Evolutionary conservation across 2,113 vertebrate genomes (phyloP), one percentile per base, ranked within the genome.

Genomic region (Gobiocypris rarus): DNA sequence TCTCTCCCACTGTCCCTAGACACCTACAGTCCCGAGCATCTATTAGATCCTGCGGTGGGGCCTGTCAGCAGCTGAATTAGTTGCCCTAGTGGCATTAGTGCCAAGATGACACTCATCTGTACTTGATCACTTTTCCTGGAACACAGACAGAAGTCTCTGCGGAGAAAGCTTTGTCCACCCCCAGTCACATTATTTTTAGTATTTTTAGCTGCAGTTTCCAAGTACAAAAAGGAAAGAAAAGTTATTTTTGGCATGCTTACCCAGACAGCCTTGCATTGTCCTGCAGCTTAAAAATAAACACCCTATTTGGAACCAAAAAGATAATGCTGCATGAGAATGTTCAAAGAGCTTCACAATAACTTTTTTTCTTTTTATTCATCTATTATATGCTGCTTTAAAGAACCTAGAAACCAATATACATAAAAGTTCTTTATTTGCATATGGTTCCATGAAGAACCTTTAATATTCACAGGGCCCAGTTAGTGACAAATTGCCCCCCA

Each of bases 91-190:
- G 54, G 45, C 38, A 65, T 70, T 26, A 28, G 28, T 26, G 45
- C 65, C 48, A 45, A 26, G 34, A 24, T 63, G 45, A 73, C 54
- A 59, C 52, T 58, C 22, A 8, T 73, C 13, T 73, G 10, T 48
- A 24, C 31, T 43, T 78, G 56, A 79, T 63, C 76, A 79, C 56
- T 79, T 79, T 63, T 79, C 58, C 56, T 43, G 56, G 76, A 79
- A 79, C 38, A 45, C 38, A 45, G 75, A 77, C 31, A 24, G 5
- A 54, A 19, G 1, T 77, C 75, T 15, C 31, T 77, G 75, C 31
- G 11, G 52, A 77, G 54, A 15, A 38, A 77, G 56, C 58, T 63
- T 79, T 63, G 76, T 63, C 54, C 43, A 3, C 43, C 10, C 43
- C 43, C 43, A 63, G 56, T 41, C 41, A 22, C n/a, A 8, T 48